These are phyloP conservation scores for Halocynthia aurantium DNA, from an alignment of 23 tunicate genomes.

Conservation along the genomic window DNA sequence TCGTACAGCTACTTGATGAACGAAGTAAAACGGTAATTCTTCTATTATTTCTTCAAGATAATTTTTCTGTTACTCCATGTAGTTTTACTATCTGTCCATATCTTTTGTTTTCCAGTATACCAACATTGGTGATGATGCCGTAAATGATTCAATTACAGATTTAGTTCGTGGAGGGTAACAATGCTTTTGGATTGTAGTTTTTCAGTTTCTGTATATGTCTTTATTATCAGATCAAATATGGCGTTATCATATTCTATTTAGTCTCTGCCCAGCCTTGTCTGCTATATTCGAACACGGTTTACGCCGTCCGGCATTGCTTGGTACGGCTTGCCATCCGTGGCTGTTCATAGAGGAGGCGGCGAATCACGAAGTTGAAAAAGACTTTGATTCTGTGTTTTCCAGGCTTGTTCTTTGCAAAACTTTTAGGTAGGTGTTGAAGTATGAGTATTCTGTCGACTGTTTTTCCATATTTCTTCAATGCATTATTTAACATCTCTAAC, in stretches of 20 bases:
- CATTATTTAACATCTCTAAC: neutral
- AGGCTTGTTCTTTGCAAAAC: constrained; percentile 86
- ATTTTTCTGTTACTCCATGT: too few species aligned
- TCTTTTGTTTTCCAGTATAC: constrained; percentile 27
- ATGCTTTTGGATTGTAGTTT: neutral
- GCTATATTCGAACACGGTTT: constrained; percentile 87
- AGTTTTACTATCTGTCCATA: neutral
- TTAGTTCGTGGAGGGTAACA: constrained; percentile 56
- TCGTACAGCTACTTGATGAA: constrained; percentile 85
- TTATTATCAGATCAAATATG: neutral
- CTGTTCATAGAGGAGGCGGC: constrained; percentile 92
- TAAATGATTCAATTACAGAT: constrained; percentile 56
- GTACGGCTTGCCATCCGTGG: constrained; percentile 85
- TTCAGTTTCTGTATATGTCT: neutral
- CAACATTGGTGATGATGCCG: constrained; percentile 74
- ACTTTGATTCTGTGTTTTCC: constrained; percentile 86
- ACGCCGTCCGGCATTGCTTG: constrained; percentile 65
- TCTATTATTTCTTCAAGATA: too few species aligned
- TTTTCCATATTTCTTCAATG: neutral
- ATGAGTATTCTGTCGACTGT: neutral
- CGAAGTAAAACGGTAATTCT: constrained; percentile 66
- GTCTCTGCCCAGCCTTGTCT: constrained; percentile 70
- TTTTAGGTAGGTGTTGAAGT: constrained; percentile 14
- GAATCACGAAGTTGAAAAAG: constrained; percentile 74
- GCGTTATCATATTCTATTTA: neutral